These are phyloP conservation scores for Berghia stephanieae DNA, from an alignment of 1,140 invertebrate species.

Conservation along the genomic window DNA sequence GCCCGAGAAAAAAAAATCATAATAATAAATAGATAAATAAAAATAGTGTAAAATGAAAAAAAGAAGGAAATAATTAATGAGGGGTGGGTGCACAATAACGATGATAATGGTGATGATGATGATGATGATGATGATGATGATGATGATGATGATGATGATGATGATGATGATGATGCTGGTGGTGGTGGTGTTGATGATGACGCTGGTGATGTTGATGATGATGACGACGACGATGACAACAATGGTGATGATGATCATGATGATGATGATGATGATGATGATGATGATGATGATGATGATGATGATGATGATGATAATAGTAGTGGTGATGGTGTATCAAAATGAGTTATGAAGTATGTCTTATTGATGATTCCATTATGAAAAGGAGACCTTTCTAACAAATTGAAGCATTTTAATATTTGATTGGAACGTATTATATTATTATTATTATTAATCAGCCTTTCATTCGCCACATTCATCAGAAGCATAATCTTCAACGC, in stretches of 20 bases:
- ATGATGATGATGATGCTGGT: too few relatives aligned
- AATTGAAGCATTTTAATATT: too few relatives aligned
- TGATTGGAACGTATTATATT: too few relatives aligned
- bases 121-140: conserved; percentile 1
- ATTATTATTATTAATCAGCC: too few relatives aligned
- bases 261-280: conserved; percentile 20
- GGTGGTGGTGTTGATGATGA: too few relatives aligned
- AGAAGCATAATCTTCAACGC: too few relatives aligned
- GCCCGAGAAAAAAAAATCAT: background rate
- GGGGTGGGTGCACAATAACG: background rate
- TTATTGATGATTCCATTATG: too few relatives aligned
- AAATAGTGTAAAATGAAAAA: background rate
- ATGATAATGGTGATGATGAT: conserved; percentile 2
- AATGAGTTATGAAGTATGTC: too few relatives aligned
- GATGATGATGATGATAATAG: conserved; percentile 10
- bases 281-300: conserved; percentile 17
- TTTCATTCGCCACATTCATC: too few relatives aligned
- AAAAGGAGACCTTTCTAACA: too few relatives aligned
- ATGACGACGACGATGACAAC: too few relatives aligned
- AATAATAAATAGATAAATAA: background rate
- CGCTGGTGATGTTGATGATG: conserved; percentile 9
- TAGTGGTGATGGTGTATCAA: conserved; percentile 10
- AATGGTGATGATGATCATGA: too few relatives aligned
- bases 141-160: conserved; percentile 7
- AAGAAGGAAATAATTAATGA: background rate